Conservation (phyloP, 1,140 invertebrate genomes). For the Gerris buenoi region DNA sequence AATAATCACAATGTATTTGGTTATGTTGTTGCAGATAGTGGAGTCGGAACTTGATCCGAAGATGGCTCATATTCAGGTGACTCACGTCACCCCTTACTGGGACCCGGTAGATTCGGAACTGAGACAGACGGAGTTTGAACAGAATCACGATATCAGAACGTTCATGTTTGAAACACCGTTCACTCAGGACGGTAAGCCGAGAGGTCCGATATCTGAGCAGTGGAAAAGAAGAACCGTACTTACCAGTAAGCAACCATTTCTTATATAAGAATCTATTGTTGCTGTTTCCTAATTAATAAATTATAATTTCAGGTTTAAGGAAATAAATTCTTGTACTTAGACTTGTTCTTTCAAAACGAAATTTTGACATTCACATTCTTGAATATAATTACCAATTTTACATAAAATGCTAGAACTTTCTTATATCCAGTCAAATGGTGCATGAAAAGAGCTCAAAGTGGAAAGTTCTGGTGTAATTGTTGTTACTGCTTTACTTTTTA, state of each 20-base stretch:
- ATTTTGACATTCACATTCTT: no score
- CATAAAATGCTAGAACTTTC: no score
- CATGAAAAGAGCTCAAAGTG: no score
- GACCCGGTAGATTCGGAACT: conserved; percentile 46
- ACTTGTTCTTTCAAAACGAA: no score
- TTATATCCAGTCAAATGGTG: no score
- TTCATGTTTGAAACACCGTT: conserved; percentile 92
- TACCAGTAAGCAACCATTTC: conserved; percentile 57
- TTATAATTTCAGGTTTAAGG: no score
- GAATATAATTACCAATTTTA: no score
- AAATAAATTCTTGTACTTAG: no score
- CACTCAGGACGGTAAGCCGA: conserved; percentile 58
- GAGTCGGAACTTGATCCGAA: conserved; percentile 60
- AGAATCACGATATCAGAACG: conserved; percentile 67
- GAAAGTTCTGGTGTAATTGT: no score
- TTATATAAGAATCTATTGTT: no score
- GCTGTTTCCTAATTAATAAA: no score
- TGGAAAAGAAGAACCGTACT: conserved; percentile 74
- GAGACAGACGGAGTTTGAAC: conserved; percentile 62
- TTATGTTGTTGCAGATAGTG: conserved; percentile 45
- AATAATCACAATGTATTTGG: neutral
- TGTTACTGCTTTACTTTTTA: no score
- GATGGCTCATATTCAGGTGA: conserved; percentile 82
- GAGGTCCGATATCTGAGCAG: conserved; percentile 71
- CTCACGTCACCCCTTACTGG: conserved; percentile 66